phyloP scores from a whole-genome alignment of 2,797 vertebrate genomes.

The Sebastes hubbsi region DNA sequence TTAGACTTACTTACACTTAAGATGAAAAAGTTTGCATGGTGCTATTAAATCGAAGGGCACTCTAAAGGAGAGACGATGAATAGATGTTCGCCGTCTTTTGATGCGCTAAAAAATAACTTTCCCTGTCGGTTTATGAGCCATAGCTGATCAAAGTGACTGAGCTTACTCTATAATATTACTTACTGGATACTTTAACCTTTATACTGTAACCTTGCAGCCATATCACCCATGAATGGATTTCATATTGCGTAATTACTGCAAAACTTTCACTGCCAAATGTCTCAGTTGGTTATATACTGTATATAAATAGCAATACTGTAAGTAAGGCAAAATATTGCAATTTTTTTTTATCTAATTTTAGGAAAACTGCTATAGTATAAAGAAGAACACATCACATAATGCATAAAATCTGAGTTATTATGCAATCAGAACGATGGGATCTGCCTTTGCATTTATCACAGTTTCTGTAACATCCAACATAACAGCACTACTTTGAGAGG shows the following conservation, averaged over 20 bases:
- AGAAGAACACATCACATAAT: too few species aligned
- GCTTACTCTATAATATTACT: slow-evolving; percentile 22
- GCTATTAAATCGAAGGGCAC: slow-evolving; percentile 50
- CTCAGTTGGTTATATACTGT: background rate
- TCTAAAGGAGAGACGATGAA: slow-evolving; percentile 50
- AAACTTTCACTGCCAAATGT: background rate
- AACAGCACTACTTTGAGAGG: too few species aligned
- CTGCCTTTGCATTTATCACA: too few species aligned
- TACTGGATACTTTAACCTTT: slow-evolving; percentile 34
- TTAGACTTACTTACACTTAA: background rate
- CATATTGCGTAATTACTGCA: background rate
- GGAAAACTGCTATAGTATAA: too few species aligned
- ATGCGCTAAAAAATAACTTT: slow-evolving; percentile 50
- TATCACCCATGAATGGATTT: background rate
- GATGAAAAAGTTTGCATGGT: slow-evolving; percentile 23
- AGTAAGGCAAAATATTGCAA: too few species aligned
- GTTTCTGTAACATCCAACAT: too few species aligned
- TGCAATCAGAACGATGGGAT: accelerated
- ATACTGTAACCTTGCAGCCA: slow-evolving; percentile 28
- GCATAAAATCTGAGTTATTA: too few species aligned
- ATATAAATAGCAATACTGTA: too few species aligned
- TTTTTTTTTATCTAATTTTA: too few species aligned
- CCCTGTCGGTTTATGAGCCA: slow-evolving; percentile 48
- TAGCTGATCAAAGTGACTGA: slow-evolving; percentile 49
- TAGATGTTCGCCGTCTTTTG: slow-evolving; percentile 39